Evolutionary conservation across 1,140 invertebrate genomes (phyloP).

Genomic region (Habropoda laboriosa): DNA sequence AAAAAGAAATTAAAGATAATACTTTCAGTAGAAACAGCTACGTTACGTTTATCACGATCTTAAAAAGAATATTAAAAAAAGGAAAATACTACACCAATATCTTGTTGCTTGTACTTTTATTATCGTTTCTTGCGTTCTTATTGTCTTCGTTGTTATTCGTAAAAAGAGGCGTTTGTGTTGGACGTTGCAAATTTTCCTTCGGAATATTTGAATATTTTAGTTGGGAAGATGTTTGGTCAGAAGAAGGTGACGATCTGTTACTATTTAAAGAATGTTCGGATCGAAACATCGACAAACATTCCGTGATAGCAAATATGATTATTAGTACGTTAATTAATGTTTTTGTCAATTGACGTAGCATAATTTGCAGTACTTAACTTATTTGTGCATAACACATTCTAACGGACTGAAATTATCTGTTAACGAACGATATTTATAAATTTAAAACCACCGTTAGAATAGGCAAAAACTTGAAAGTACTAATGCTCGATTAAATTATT

Average conservation of each 20-base stretch:
- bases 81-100: not conserved
- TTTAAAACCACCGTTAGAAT: not conserved
- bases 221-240: not conserved
- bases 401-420: slow-evolving; percentile 6
- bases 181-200: not conserved
- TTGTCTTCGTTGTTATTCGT: no score
- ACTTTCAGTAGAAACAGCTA: not conserved
- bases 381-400: not conserved
- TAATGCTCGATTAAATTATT: no score
- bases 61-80: not conserved
- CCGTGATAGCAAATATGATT: not conserved
- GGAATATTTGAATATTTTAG: not conserved
- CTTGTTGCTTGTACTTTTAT: not conserved
- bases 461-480: no score
- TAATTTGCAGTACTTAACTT: not conserved
- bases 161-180: no score
- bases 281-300: not conserved
- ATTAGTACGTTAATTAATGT: slow-evolving; percentile 4
- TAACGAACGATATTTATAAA: not conserved
- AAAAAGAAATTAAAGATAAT: not conserved
- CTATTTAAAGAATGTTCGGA: not conserved
- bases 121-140: not conserved
- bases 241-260: not conserved
- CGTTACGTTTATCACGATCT: not conserved
- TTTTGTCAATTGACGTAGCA: not conserved